Conservation (phyloP, 2,888 invertebrate genomes). For the Acanthococcus lagerstroemiae region DNA sequence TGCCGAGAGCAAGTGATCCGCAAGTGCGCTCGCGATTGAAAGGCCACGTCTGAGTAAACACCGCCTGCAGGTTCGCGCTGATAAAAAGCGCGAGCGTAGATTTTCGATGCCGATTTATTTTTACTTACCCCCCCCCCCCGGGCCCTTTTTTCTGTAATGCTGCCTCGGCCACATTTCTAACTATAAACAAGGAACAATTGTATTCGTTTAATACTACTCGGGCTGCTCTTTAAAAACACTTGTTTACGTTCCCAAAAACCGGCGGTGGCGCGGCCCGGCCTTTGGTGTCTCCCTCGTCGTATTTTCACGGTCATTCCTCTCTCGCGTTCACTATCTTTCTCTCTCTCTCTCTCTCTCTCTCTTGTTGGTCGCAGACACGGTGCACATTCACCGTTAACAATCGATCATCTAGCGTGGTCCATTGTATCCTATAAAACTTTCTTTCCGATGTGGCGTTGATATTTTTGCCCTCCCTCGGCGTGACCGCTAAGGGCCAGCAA, state of each 20-base stretch:
- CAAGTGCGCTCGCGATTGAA: too few species aligned
- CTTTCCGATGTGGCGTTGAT: background rate
- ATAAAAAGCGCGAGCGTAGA: too few species aligned
- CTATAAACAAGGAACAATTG: conserved; percentile 24
- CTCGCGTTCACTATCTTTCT: background rate
- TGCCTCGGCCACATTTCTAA: background rate
- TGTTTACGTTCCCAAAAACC: conserved; percentile 22
- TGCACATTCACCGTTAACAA: background rate
- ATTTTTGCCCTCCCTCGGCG: background rate
- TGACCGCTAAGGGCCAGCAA: background rate
- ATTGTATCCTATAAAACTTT: background rate
- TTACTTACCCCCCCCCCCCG: too few species aligned
- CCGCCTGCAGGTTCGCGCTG: too few species aligned
- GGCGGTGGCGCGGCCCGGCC: conserved; percentile 11
- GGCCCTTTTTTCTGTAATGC: background rate
- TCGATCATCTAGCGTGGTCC: background rate
- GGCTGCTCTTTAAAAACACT: conserved; percentile 24
- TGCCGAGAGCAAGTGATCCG: too few species aligned
- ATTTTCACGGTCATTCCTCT: background rate
- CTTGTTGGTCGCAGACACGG: too few species aligned
- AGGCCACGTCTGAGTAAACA: too few species aligned
- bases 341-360: too few species aligned
- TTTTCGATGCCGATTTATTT: background rate
- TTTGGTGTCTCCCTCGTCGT: too few species aligned
- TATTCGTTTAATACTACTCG: conserved; percentile 22